These are phyloP conservation scores for Tiliacea citrago DNA, from an alignment of 2,888 invertebrate species.

Conservation along the genomic window DNA sequence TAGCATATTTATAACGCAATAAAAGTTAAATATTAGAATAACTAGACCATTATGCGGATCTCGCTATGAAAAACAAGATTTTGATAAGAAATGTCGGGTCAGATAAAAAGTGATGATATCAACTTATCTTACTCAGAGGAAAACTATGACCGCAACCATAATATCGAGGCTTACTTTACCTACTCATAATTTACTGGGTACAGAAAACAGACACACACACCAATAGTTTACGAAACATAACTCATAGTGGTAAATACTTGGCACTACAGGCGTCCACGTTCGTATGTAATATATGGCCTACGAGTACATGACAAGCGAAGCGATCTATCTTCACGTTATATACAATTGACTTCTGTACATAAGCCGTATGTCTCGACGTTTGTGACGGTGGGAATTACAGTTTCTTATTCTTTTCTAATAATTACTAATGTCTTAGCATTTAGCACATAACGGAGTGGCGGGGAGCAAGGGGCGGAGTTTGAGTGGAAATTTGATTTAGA, in stretches of 20 bases:
- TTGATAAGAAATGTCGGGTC: no score
- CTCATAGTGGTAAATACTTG: slow-evolving; percentile 53
- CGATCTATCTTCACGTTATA: slow-evolving; percentile 28
- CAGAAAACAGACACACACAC: slow-evolving; percentile 3
- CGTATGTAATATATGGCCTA: slow-evolving; percentile 29
- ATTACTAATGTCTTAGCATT: no score
- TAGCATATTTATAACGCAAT: no score
- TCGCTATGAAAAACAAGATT: neutral
- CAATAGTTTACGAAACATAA: slow-evolving; percentile 26
- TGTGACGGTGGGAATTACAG: neutral
- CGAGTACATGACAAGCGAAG: slow-evolving; percentile 43
- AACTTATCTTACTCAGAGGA: neutral
- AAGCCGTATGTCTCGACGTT: slow-evolving; percentile 7
- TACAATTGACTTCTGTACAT: slow-evolving; percentile 37
- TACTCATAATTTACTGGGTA: neutral
- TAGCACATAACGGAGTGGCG: no score
- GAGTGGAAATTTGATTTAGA: no score
- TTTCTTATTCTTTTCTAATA: neutral
- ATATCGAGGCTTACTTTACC: neutral
- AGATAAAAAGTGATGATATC: no score
- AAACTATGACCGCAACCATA: neutral
- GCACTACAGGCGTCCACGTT: slow-evolving; percentile 43
- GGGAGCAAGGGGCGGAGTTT: no score
- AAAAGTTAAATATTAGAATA: neutral
- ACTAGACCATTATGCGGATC: neutral